phyloP scores from a whole-genome alignment of 2,888 invertebrate genomes.

The Gasteruption jaculator region DNA sequence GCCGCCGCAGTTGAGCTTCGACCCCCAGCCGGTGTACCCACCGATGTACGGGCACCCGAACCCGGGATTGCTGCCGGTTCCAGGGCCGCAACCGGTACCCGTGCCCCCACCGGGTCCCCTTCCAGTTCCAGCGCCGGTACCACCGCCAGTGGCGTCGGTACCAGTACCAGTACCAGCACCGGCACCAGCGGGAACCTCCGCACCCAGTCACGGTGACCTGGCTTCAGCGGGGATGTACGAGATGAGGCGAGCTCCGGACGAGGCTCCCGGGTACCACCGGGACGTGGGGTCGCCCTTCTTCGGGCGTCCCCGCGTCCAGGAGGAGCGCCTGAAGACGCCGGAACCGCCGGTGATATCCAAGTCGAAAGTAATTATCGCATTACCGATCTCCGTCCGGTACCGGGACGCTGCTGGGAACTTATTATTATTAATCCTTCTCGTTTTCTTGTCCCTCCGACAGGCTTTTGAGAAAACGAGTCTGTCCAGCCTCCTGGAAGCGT shows the following conservation, averaged over 20 bases:
- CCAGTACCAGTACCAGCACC: no score
- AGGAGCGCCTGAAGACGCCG: slow-evolving; percentile 45
- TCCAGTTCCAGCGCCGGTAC: slow-evolving; percentile 27
- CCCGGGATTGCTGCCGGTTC: slow-evolving; percentile 20
- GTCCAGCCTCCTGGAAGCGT: slow-evolving; percentile 50
- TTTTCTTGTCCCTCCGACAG: slow-evolving; percentile 34
- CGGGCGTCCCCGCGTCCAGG: slow-evolving; percentile 21
- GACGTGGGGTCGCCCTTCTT: no score
- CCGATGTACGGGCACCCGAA: slow-evolving; percentile 37
- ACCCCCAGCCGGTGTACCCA: slow-evolving; percentile 26
- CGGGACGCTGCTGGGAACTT: slow-evolving; percentile 15
- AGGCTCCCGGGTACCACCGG: no score
- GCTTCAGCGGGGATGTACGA: slow-evolving; percentile 12
- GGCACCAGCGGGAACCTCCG: no score
- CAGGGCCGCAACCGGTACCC: slow-evolving; percentile 31
- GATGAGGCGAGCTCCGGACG: no score
- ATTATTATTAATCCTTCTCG: slow-evolving; percentile 11
- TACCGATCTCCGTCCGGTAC: slow-evolving; percentile 10
- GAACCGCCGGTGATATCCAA: slow-evolving; percentile 49
- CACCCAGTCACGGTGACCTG: no score
- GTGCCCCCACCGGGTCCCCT: slow-evolving; percentile 21
- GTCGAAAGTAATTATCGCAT: slow-evolving; percentile 41
- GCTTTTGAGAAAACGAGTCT: slow-evolving; percentile 49
- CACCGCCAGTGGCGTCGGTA: slow-evolving; percentile 14
- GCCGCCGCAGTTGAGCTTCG: slow-evolving; percentile 33